Percentiles rank a stretch among this genome's conserved stretches.
Conservation (phyloP, 2,888 invertebrate genomes). For the Cantharis rustica region DNA sequence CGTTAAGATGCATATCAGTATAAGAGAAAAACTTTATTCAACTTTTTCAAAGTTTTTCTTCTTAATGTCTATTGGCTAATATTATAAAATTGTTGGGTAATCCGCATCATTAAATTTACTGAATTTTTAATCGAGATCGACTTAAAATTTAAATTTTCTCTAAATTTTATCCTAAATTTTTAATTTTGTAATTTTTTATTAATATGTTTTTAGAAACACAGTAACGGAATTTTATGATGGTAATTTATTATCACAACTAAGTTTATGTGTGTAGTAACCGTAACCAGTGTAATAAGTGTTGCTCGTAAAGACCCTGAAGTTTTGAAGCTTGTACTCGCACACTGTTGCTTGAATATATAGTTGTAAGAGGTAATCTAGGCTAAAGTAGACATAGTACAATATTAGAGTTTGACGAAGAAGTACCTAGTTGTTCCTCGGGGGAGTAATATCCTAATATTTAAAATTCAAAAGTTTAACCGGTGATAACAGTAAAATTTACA, state of each 20-base stretch:
- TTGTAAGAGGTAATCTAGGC: slow-evolving; percentile 14
- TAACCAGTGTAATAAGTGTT: slow-evolving; percentile 16
- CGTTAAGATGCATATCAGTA: not conserved
- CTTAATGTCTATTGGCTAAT: not conserved
- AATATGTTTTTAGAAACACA: slow-evolving; percentile 1
- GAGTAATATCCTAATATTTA: slow-evolving; percentile 31
- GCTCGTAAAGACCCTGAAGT: slow-evolving; percentile 15
- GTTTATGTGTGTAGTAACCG: slow-evolving; percentile 17
- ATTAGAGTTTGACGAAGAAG: slow-evolving; percentile 31
- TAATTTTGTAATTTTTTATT: not conserved
- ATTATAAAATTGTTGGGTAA: not conserved
- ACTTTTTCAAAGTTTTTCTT: slow-evolving; percentile 7
- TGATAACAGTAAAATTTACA: slow-evolving; percentile 27
- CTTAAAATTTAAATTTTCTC: not conserved
- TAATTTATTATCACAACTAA: slow-evolving; percentile 18
- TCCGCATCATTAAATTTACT: not conserved
- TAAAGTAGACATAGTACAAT: slow-evolving; percentile 10
- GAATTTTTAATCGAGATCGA: not conserved
- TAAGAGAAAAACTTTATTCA: slow-evolving; percentile 6
- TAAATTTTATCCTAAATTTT: not conserved
- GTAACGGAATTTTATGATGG: not conserved
- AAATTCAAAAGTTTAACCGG: slow-evolving; percentile 33
- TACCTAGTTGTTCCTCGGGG: slow-evolving; percentile 24
- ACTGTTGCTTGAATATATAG: slow-evolving; percentile 7
- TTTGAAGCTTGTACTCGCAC: slow-evolving; percentile 6